Base-by-base conservation (phyloP, 2,888 invertebrate species). In the Drosophila kuntzei region DNA sequence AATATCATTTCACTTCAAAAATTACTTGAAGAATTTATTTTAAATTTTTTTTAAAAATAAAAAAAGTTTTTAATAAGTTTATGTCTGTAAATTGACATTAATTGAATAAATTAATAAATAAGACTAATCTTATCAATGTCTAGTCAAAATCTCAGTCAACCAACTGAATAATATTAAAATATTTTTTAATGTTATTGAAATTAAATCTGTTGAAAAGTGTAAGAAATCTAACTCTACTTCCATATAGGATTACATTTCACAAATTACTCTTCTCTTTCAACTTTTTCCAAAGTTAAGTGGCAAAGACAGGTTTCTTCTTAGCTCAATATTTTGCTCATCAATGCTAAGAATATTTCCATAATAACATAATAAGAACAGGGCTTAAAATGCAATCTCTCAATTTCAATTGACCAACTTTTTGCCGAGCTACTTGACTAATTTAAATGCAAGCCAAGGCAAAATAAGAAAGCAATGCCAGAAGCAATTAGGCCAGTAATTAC, bases 401-500 rank as follows among this genome's bases (percentile, higher is more conserved):
- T 65, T 46, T 44, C 55, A 67, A 73, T 78, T 68, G 59, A 41
- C 54, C 62, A 59, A 62, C 16, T 57, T 75, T 41, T 18, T 9
- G 12, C 1, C 18, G 1, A 20, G 12, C 12, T 12, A 32, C 16
- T 59, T 34, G 44, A 4, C 46, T 53, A 46, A 55, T 70, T 60
- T 50, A 14, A 27, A 32, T 70, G 55, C 39, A 39, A 53, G 61
- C 54, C 41, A n/a, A 22, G 37, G 16, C 25, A 29, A 55, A 68
- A 73, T 34, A 46, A 59, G 29, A 36, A 43, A 37, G 49, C 34
- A 25, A 55, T 53, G 65, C 39, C 60, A 61, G 41, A 71, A 62
- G 77, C 74, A 74, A 74, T 74, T 74, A 74, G 77, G 66, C 41
- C 46, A 50, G 73, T 74, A 74, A 74, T 74, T 76, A 66, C 77